Percentiles rank a stretch among this genome's conserved stretches.
phyloP scores from a whole-genome alignment of 2,888 invertebrate genomes.

The Lasioglossum pauxillum region DNA sequence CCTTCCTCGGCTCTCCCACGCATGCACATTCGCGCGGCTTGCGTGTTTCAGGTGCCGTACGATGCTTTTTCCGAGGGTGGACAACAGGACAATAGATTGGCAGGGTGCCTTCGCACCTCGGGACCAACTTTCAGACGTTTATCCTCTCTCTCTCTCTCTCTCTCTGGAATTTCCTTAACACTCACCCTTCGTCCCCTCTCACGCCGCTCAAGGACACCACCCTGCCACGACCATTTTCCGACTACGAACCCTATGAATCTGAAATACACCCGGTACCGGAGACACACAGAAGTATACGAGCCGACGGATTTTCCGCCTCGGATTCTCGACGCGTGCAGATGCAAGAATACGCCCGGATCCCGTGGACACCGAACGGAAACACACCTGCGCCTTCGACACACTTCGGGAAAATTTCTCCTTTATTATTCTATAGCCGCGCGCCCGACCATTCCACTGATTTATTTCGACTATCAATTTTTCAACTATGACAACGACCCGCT shows the following conservation, averaged over 20 bases:
- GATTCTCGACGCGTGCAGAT: slow-evolving; percentile 37
- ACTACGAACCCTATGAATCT: slow-evolving; percentile 45
- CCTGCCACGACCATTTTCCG: slow-evolving; percentile 22
- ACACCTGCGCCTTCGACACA: slow-evolving; percentile 35
- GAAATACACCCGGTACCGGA: slow-evolving; percentile 44
- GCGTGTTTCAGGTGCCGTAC: slow-evolving; percentile 36
- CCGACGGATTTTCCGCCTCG: slow-evolving; percentile 19
- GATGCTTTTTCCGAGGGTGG: slow-evolving; percentile 48
- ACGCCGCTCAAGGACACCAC: slow-evolving; percentile 31
- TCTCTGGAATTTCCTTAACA: slow-evolving; percentile 59
- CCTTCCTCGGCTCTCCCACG: slow-evolving; percentile 44
- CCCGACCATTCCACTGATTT: slow-evolving; percentile 10
- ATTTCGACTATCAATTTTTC: slow-evolving; percentile 18
- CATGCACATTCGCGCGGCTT: slow-evolving; percentile 15
- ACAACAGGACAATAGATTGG: slow-evolving; percentile 67
- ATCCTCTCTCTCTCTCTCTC: slow-evolving; percentile 27
- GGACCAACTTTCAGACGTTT: slow-evolving; percentile 55
- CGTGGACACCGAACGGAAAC: slow-evolving; percentile 23
- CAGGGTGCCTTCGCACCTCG: slow-evolving; percentile 76
- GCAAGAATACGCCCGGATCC: slow-evolving; percentile 11
- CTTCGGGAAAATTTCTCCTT: slow-evolving; percentile 13
- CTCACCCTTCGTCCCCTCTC: slow-evolving; percentile 17
- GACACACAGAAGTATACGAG: background rate
- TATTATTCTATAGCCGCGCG: background rate
- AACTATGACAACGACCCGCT: background rate